A percentile compares a stretch with the other conserved stretches of the same genome.
Evolutionary conservation across 1,140 invertebrate species (phyloP).

Genomic region (Drosophila sproati): DNA sequence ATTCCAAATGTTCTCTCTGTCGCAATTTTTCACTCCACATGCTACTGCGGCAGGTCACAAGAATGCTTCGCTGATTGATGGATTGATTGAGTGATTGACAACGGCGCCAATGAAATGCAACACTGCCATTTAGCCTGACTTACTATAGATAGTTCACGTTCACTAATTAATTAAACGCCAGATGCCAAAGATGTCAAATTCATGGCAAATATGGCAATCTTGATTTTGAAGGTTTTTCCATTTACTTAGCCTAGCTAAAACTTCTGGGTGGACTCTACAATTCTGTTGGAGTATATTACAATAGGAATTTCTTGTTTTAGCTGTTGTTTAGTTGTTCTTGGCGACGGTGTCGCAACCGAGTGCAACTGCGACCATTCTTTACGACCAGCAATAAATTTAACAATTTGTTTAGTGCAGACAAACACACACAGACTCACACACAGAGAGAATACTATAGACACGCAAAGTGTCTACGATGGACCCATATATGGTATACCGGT

Average conservation of each 20-base stretch:
- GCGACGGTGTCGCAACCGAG: constrained; percentile 41
- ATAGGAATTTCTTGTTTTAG: constrained; percentile 51
- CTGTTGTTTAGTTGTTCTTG: constrained; percentile 25
- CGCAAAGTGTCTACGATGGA: constrained; percentile 71
- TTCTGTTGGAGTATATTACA: constrained; percentile 39
- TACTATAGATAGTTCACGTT: constrained; percentile 57
- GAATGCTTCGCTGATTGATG: constrained; percentile 76
- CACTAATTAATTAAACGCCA: constrained; percentile 76
- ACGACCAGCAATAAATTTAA: constrained; percentile 80
- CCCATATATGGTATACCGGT: constrained; percentile 65
- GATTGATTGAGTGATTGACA: constrained; percentile 82
- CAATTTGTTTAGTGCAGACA: constrained; percentile 79
- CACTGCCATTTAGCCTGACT: constrained; percentile 28
- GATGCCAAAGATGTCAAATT: constrained; percentile 66
- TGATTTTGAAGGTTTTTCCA: constrained; percentile 12
- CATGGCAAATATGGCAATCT: constrained; percentile 48
- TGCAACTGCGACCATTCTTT: constrained; percentile 76
- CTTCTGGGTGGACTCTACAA: background rate
- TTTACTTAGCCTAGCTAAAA: background rate
- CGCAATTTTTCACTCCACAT: constrained; percentile 75
- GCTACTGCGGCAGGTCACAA: constrained; percentile 46
- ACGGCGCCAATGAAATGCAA: constrained; percentile 73
- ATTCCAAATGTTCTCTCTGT: constrained; percentile 66
- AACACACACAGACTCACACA: constrained; percentile 26
- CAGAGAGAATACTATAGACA: constrained; percentile 36